Conservation (phyloP, 2,888 invertebrate genomes). For the Dryomyza anilis region DNA sequence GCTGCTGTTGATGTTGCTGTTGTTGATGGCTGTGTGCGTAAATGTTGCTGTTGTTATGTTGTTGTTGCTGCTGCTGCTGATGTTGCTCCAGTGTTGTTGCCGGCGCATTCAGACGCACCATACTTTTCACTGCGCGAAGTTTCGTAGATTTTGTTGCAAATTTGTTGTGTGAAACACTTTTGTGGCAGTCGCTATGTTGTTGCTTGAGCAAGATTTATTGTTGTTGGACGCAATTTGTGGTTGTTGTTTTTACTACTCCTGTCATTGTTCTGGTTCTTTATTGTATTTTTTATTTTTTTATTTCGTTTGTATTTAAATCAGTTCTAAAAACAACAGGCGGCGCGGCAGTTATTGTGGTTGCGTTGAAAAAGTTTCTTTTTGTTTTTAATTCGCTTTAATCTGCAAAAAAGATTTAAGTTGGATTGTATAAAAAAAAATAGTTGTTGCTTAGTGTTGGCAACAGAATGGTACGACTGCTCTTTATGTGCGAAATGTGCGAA, state of each 20-base stretch:
- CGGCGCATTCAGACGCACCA: slow-evolving; percentile 59
- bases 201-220: slow-evolving; percentile 5
- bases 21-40: slow-evolving; percentile 25
- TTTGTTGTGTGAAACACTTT: slow-evolving; percentile 23
- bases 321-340: too few relatives aligned
- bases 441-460: background rate
- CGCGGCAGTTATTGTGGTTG: too few relatives aligned
- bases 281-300: background rate
- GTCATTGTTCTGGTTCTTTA: background rate
- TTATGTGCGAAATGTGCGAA: background rate
- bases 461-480: background rate
- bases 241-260: background rate
- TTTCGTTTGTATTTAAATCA: too few relatives aligned
- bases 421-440: background rate
- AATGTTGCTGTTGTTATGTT: slow-evolving; percentile 37
- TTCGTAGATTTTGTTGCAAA: background rate
- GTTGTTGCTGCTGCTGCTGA: slow-evolving; percentile 34
- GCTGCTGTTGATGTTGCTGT: slow-evolving; percentile 14
- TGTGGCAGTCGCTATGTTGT: slow-evolving; percentile 1
- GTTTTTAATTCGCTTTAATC: slow-evolving; percentile 2
- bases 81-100: slow-evolving; percentile 36
- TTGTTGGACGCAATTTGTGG: background rate
- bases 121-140: slow-evolving; percentile 39
- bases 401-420: background rate
- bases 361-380: background rate